Base-by-base conservation (phyloP, 1,140 invertebrate genomes). In the Heliconius melpomene region DNA sequence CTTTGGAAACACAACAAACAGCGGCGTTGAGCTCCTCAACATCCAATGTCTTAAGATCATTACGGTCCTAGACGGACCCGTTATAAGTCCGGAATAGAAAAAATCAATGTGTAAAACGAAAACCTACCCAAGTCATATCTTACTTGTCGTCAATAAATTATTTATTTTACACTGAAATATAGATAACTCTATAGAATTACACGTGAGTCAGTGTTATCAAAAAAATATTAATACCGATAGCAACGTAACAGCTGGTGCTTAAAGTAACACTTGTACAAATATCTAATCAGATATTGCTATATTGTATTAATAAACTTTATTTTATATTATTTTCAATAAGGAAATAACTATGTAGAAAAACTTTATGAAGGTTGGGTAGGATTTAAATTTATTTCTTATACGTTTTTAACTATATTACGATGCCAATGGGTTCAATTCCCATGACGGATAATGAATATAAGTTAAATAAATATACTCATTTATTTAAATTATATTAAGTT, bases 141-240 rank as follows among this genome's bases (percentile, higher is more conserved):
- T 46, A 46, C 7, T 66, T 66, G 13, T 23, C 9, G 13, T 23
- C 23, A 16, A 66, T 66, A 66, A 13, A 13, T 29, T 16, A 26
- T 57, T 26, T 57, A 66, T 16, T 26, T 66, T 29, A 13, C 8
- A 26, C 23, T 13, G 13, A 66, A 66, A 66, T 26, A 66, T 26
- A 66, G 11, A 8, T 26, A 66, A 29, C 2, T 26, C 23, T 29
- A 5, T 11, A 29, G 60, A 26, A 66, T 16, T 16, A 26, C 11
- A 66, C 23, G 60, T 29, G 26, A 66, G 26, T 66, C 60, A 66
- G 60, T 66, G 60, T 66, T 66, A 66, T 66, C 60, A 23, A 66
- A 29, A 66, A 66, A 29, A 6, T 2, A 23, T 60, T 9, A 60
- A 60, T 26, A 9, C n/a, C 23, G 57, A 60, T 60, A 60, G 8